These are phyloP conservation scores for Capromys pilorides DNA, from an alignment of 2,797 vertebrate species.

Conservation along the genomic window DNA sequence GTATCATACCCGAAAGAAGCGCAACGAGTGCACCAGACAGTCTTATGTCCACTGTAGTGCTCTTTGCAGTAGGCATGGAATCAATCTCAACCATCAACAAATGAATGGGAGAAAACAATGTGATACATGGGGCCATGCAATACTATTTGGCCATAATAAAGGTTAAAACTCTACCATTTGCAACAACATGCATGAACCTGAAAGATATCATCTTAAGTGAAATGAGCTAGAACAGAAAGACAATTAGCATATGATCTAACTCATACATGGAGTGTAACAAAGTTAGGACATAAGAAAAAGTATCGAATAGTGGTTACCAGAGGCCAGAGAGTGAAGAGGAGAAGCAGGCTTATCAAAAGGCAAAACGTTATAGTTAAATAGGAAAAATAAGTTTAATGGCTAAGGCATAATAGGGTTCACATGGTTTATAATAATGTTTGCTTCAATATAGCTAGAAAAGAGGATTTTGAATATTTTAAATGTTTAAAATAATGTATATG, in stretches of 20 bases:
- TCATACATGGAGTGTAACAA: not conserved
- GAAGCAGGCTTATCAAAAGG: not conserved
- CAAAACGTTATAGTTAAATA: not conserved
- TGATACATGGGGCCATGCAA: too few species aligned
- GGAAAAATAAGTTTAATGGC: not conserved
- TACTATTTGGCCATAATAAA: too few species aligned
- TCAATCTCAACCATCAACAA: not conserved
- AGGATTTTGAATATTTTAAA: not conserved
- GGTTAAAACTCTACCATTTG: not conserved
- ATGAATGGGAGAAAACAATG: not conserved
- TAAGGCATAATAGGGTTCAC: not conserved
- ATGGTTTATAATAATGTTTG: not conserved
- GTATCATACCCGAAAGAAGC: not conserved
- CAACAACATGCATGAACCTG: not conserved
- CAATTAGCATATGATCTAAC: not conserved
- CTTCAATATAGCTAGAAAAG: not conserved
- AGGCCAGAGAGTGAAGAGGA: too few species aligned
- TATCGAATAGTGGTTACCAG: not conserved
- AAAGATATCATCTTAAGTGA: not conserved
- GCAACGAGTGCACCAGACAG: too few species aligned
- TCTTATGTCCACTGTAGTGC: too few species aligned
- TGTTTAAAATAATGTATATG: not conserved
- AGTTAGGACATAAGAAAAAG: not conserved
- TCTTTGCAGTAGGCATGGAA: not conserved
- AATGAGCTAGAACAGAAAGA: not conserved